These are phyloP conservation scores for Zaprionus inermis DNA, from an alignment of 1,140 invertebrate species.

Conservation along the genomic window DNA sequence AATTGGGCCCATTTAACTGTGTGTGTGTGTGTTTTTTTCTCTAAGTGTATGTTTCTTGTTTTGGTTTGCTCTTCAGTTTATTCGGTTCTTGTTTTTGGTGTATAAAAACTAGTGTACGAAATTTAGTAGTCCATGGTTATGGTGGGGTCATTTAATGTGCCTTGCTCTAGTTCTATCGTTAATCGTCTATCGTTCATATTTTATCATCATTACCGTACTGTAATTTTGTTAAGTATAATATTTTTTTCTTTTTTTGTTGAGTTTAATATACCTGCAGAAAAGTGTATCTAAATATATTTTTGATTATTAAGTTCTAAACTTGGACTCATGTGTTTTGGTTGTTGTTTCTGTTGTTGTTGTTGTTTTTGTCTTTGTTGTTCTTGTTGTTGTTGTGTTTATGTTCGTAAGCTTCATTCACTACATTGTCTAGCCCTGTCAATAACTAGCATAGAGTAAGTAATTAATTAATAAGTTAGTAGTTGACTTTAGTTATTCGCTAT, in stretches of 20 bases:
- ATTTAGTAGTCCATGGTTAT: conserved; percentile 79
- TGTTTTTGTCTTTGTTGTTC: conserved; percentile 50
- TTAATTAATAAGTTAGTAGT: conserved; percentile 69
- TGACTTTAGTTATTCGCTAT: conserved; percentile 56
- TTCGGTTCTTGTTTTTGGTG: conserved; percentile 46
- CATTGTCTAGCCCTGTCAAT: conserved; percentile 68
- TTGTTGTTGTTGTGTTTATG: conserved; percentile 63
- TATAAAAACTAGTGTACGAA: conserved; percentile 73
- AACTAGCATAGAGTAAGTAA: conserved; percentile 71
- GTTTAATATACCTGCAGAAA: conserved; percentile 81
- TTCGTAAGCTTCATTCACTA: conserved; percentile 78
- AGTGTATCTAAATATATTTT: conserved; percentile 83
- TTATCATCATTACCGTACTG: conserved; percentile 43
- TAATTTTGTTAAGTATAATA: conserved; percentile 55
- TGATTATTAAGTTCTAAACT: conserved; percentile 83
- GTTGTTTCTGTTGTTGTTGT: conserved; percentile 53
- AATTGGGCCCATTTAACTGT: conserved; percentile 71
- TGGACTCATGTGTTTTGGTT: conserved; percentile 77
- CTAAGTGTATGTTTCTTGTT: conserved; percentile 18
- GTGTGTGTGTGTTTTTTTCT: conserved; percentile 44
- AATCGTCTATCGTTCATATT: conserved; percentile 56
- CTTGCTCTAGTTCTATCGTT: conserved; percentile 55
- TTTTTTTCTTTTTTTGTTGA: conserved; percentile 34
- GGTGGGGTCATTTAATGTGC: conserved; percentile 76
- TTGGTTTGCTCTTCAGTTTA: conserved; percentile 25